Percentiles rank a stretch among this genome's conserved stretches.
Evolutionary conservation across 2,113 vertebrate species (phyloP).

Genomic region (Macroglossus sobrinus): DNA sequence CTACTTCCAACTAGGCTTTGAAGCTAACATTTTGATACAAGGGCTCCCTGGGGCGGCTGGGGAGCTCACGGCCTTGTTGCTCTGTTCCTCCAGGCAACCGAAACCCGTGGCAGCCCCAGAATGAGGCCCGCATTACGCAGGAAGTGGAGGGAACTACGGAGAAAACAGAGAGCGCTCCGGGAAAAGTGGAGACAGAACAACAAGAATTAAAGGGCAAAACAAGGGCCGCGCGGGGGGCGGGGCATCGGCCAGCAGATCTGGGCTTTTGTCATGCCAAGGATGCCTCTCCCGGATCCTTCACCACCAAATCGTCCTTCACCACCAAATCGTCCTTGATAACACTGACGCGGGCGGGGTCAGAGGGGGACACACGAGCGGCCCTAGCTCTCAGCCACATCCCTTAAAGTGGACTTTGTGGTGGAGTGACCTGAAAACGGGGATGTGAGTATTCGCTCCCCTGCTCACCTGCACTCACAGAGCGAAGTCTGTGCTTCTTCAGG

Average conservation of each 20-base stretch:
- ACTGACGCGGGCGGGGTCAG: accelerated
- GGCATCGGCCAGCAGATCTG: no score
- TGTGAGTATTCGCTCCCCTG: neutral
- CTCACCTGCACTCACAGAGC: neutral
- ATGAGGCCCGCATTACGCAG: neutral
- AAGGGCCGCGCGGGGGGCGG: neutral
- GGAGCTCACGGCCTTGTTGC: constrained; percentile 16
- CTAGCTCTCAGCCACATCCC: neutral
- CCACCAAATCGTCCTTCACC: no score
- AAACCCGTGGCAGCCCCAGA: constrained; percentile 11
- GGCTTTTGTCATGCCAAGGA: neutral
- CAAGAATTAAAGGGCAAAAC: neutral
- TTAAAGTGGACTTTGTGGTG: neutral
- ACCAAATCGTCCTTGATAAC: neutral
- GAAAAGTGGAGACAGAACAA: neutral
- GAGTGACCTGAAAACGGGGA: neutral
- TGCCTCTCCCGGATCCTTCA: neutral
- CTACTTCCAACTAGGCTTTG: constrained; percentile 67
- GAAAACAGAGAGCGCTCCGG: neutral
- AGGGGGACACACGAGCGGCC: neutral
- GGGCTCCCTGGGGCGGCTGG: neutral
- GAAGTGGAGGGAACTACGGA: neutral
- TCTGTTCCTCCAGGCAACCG: constrained; percentile 13
- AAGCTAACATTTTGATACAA: constrained; percentile 45
- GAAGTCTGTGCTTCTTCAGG: neutral